Evolutionary conservation across 2,888 invertebrate species (phyloP), one percentile per base, ranked within the genome.

Genomic region (Lamellibrachia satsuma): DNA sequence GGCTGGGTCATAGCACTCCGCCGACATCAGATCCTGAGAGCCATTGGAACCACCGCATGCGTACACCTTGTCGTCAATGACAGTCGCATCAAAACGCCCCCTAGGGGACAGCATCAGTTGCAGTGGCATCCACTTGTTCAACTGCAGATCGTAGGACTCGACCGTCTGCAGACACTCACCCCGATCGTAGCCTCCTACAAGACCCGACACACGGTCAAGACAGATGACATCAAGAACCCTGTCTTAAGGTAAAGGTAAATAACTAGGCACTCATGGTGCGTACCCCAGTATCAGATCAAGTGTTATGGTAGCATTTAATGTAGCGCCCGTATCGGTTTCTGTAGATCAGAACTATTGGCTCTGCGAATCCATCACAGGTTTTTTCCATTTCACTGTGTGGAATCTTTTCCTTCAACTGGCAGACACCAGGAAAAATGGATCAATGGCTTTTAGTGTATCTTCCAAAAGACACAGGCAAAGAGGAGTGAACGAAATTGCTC

Each of bases 11-110:
- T 97, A 97, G 96, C 97, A 97, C 96, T 98, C 98, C 3, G 97
- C 97, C 0, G 97, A 97, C 94, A 97, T 97, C 94, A 98, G 97
- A 96, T 98, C 98, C 15, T 97, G 97, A 94, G 98, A 97, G 0
- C 98, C 98, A 97, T 98, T 98, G 95, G 98, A 98, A 90, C 97
- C 97, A n/a, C 98, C 98, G 93, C 98, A 98, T 92, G 96, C 96
- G 96, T 97, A 98, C n/a, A 98, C 97, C 94, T 97, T 97, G 94
- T 97, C 97, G 91, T 97, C 97, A 22, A 98, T 97, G 55, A 97
- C 97, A 27, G 98, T 98, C 90, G 98, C 97, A 95, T 98, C 98
- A 97, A 98, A 98, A 55, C 98, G 97, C 0, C 98, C 98, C 93
- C 98, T 97, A 93, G 98, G 97, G 94, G 97, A 97, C 93, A 97